These are phyloP conservation scores for Listronotus bonariensis DNA, from an alignment of 1,140 invertebrate genomes.

Conservation along the genomic window DNA sequence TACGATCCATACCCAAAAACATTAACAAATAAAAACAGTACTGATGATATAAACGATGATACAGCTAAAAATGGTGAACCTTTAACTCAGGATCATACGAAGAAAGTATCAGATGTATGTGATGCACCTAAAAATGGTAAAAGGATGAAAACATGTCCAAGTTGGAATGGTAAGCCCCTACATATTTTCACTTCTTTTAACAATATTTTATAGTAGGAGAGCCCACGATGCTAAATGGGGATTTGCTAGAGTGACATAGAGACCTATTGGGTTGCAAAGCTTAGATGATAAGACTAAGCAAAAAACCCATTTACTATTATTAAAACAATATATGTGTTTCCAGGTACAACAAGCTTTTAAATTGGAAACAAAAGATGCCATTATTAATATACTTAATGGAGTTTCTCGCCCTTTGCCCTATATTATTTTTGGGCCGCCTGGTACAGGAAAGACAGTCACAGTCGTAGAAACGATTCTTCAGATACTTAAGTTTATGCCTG, in stretches of 20 bases:
- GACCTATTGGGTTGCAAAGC: too few relatives aligned
- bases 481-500: slow-evolving; percentile 55
- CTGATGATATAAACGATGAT: too few relatives aligned
- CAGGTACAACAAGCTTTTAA: slow-evolving; percentile 75
- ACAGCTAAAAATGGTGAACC: too few relatives aligned
- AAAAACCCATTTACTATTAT: too few relatives aligned
- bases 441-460: slow-evolving; percentile 81
- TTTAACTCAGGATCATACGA: too few relatives aligned
- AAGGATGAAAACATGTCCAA: slow-evolving; percentile 1
- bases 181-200: neutral
- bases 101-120: neutral
- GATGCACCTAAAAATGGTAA: too few relatives aligned
- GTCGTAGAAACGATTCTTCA: slow-evolving; percentile 72
- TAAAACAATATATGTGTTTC: neutral
- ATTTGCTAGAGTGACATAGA: too few relatives aligned
- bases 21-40: neutral
- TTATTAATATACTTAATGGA: slow-evolving; percentile 65
- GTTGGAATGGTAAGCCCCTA: slow-evolving; percentile 29
- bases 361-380: slow-evolving; percentile 68
- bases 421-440: slow-evolving; percentile 79
- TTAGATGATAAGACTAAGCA: too few relatives aligned
- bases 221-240: too few relatives aligned
- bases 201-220: too few relatives aligned
- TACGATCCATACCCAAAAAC: slow-evolving; percentile 17
- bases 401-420: slow-evolving; percentile 69